A percentile compares a stretch with the other conserved stretches of the same genome.
Evolutionary conservation across 2,113 vertebrate species (phyloP).

Genomic region (Hippocampus barbouri): DNA sequence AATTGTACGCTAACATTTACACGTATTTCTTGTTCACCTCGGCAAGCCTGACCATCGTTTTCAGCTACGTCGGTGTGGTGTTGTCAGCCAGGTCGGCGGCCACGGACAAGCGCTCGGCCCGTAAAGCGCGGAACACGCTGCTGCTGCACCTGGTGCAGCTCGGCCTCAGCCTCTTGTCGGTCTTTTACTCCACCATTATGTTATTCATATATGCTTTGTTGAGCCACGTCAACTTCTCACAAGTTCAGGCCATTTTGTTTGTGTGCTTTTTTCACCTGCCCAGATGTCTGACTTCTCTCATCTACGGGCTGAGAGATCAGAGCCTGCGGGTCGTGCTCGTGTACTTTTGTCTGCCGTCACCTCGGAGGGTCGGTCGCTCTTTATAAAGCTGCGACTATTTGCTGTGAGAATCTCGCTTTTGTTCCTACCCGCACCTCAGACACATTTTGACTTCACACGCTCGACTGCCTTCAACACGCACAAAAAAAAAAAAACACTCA

Average conservation of each 20-base stretch:
- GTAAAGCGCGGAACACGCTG: conserved; percentile 45
- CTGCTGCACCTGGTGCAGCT: conserved; percentile 50
- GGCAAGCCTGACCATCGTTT: conserved; percentile 30
- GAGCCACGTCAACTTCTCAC: background rate
- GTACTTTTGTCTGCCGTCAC: background rate
- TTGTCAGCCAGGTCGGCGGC: conserved; percentile 36
- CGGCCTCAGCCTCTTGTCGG: conserved; percentile 32
- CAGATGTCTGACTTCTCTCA: background rate
- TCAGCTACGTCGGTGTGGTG: conserved; percentile 43
- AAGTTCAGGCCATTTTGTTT: background rate
- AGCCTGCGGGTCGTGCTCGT: background rate
- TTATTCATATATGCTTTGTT: background rate
- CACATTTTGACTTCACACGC: background rate
- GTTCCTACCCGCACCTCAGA: background rate
- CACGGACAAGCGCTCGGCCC: conserved; percentile 29
- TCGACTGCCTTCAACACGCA: background rate
- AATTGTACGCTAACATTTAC: conserved; percentile 19
- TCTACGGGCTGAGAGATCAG: background rate
- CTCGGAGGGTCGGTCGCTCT: background rate
- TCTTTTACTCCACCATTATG: conserved; percentile 22
- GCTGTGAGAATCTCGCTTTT: background rate
- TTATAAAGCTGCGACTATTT: background rate
- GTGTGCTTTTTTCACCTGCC: background rate
- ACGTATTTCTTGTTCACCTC: conserved; percentile 29
- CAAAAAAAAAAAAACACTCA: too few relatives aligned